Evolutionary conservation across 2,113 vertebrate species (phyloP).

Genomic region (Acanthochromis polyacanthus): DNA sequence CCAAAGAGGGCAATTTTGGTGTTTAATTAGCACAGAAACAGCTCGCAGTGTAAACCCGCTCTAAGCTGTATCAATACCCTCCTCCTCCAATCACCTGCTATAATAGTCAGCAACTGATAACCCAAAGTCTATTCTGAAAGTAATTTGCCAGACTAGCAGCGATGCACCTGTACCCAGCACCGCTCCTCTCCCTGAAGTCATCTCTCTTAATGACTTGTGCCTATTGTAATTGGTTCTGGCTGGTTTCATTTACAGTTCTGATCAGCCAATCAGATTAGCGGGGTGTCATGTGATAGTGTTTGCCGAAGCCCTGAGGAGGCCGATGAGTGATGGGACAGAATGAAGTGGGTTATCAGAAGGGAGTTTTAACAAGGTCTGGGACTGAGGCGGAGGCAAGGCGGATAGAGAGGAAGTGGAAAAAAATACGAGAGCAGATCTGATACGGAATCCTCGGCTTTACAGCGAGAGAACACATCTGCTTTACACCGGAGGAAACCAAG

Average conservation of each 20-base stretch:
- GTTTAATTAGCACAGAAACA: conserved; percentile 66
- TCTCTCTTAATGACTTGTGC: conserved; percentile 76
- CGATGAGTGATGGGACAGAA: conserved; percentile 72
- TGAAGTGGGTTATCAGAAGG: conserved; percentile 70
- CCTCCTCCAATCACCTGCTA: conserved; percentile 48
- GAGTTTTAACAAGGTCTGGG: conserved; percentile 76
- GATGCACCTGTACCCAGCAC: conserved; percentile 76
- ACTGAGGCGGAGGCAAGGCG: conserved; percentile 33
- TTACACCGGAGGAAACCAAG: neutral
- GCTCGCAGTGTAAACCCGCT: conserved; percentile 36
- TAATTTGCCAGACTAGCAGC: conserved; percentile 76
- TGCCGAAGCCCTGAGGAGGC: conserved; percentile 51
- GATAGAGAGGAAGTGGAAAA: conserved; percentile 21
- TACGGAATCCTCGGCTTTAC: neutral
- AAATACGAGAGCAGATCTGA: conserved; percentile 30
- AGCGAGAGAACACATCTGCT: neutral
- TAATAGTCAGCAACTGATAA: conserved; percentile 73
- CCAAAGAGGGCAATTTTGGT: conserved; percentile 24
- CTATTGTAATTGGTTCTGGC: conserved; percentile 79
- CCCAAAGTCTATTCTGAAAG: conserved; percentile 75
- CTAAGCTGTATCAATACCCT: conserved; percentile 45
- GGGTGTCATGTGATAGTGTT: conserved; percentile 68
- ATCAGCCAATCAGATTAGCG: conserved; percentile 82
- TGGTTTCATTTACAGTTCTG: conserved; percentile 81
- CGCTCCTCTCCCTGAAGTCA: conserved; percentile 74